phyloP scores from a whole-genome alignment of 2,888 invertebrate genomes.

The Drosophila dives region DNA sequence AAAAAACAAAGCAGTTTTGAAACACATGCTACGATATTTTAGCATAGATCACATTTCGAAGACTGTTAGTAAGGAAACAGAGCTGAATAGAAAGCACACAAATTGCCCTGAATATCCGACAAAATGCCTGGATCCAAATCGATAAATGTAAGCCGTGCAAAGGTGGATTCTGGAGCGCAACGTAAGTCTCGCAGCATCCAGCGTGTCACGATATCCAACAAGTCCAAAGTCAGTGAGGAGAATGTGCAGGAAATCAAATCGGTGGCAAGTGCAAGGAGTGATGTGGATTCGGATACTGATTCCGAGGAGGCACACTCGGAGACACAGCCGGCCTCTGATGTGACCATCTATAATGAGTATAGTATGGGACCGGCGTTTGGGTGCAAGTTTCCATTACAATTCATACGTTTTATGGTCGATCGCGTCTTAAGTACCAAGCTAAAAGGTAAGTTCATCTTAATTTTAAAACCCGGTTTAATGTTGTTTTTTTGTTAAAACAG shows the following conservation, averaged over 20 bases:
- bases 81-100: not conserved
- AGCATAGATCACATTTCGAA: constrained; percentile 9
- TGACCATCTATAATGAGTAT: constrained; percentile 59
- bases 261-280: not conserved
- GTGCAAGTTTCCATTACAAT: constrained; percentile 56
- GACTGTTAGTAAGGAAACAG: not conserved
- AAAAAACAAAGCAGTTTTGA: not conserved
- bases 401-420: constrained; percentile 47
- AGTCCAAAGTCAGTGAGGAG: not conserved
- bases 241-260: not conserved
- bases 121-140: constrained; percentile 26
- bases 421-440: constrained; percentile 26
- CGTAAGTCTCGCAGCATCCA: constrained; percentile 2
- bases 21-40: not conserved
- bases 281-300: constrained; percentile 17
- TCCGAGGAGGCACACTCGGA: constrained; percentile 28
- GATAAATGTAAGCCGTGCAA: constrained; percentile 1
- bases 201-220: not conserved
- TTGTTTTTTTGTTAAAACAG: not conserved
- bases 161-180: not conserved
- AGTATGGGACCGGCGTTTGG: constrained; percentile 67
- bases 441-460: constrained; percentile 18
- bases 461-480: not conserved
- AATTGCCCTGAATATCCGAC: not conserved
- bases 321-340: constrained; percentile 50